Evolutionary conservation across 2,888 invertebrate genomes (phyloP).

Genomic region (Lobophora halterata): DNA sequence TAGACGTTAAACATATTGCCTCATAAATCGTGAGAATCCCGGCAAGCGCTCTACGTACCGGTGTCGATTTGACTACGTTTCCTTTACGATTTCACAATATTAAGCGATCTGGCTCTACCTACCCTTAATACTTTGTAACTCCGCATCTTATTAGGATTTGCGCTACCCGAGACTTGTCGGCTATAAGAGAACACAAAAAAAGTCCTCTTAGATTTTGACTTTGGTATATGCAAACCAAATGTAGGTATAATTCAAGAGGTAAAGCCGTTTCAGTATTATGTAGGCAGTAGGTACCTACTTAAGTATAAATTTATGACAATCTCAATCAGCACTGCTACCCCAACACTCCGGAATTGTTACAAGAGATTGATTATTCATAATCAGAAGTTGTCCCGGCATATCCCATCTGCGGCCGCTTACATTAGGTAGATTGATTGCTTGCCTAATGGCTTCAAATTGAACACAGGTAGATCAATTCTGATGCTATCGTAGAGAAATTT

Average conservation of each 20-base stretch:
- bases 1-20: conserved; percentile 81
- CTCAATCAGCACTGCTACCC: no score
- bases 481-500: conserved; percentile 23
- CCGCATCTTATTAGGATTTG: conserved; percentile 20
- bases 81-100: conserved; percentile 70
- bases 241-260: no score
- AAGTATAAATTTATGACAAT: no score
- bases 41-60: conserved; percentile 66
- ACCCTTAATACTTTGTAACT: conserved; percentile 28
- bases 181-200: no score
- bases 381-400: conserved; percentile 19
- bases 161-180: conserved; percentile 1
- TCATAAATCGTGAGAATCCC: conserved; percentile 79
- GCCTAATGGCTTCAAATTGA: conserved; percentile 27
- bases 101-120: conserved; percentile 53
- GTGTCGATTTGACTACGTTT: conserved; percentile 78
- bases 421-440: conserved; percentile 32
- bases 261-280: no score
- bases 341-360: conserved; percentile 8
- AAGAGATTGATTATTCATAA: conserved; percentile 20
- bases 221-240: no score
- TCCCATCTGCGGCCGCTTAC: conserved; percentile 25
- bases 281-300: no score
- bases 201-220: no score
- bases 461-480: conserved; percentile 24